Evolutionary conservation across 2,888 invertebrate species (phyloP).

Genomic region (Catocala nupta): DNA sequence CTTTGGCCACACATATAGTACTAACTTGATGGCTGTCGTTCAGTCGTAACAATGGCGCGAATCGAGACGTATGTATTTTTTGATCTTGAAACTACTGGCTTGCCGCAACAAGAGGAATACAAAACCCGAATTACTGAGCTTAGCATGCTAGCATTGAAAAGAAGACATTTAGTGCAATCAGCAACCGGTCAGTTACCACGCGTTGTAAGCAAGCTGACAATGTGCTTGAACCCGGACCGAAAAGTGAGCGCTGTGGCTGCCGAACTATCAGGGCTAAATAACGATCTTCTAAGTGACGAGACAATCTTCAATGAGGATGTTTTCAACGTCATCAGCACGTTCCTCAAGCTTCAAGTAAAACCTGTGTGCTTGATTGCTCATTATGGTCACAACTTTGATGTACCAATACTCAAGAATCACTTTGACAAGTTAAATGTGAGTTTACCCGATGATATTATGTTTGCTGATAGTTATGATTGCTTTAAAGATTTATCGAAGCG

Average conservation of each 20-base stretch:
- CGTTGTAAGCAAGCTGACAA: conserved; percentile 90
- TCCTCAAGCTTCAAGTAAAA: conserved; percentile 88
- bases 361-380: conserved; percentile 94
- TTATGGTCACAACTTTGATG: conserved; percentile 93
- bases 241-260: no score
- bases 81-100: conserved; percentile 91
- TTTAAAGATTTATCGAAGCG: conserved; percentile 75
- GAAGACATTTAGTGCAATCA: conserved; percentile 79
- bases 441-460: conserved; percentile 85
- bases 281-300: conserved; percentile 89
- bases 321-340: conserved; percentile 86
- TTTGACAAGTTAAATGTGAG: conserved; percentile 65
- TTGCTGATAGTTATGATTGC: conserved; percentile 82
- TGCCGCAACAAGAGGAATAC: conserved; percentile 86
- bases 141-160: conserved; percentile 88
- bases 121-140: conserved; percentile 90
- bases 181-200: conserved; percentile 80
- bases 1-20: no score
- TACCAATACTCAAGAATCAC: conserved; percentile 90
- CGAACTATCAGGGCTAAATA: conserved; percentile 82
- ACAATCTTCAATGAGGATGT: conserved; percentile 87
- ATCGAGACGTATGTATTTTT: conserved; percentile 90
- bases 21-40: no score
- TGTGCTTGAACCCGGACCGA: conserved; percentile 90
- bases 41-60: conserved; percentile 52